phyloP scores from a whole-genome alignment of 2,113 vertebrate genomes.

The Cebidichthys violaceus region DNA sequence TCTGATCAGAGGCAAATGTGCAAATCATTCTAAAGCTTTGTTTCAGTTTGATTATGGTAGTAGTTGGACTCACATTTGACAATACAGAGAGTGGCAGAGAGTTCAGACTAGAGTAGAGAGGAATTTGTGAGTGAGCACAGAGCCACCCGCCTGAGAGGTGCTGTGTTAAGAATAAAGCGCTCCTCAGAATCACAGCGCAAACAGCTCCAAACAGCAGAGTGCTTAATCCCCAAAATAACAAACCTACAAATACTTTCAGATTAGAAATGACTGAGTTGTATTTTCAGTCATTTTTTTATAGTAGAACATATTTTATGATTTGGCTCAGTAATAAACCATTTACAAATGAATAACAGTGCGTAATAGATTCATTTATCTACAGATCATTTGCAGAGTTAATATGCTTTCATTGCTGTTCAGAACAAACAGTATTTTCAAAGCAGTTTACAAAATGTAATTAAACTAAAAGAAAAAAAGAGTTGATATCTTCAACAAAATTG shows the following conservation, averaged over 20 bases:
- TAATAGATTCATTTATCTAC: no score
- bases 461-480: neutral
- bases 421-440: neutral
- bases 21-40: conserved; percentile 2
- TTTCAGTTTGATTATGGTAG: neutral
- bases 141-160: conserved; percentile 11
- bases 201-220: neutral
- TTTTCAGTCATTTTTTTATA: neutral
- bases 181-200: neutral
- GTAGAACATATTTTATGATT: neutral
- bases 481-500: neutral
- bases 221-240: neutral
- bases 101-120: neutral
- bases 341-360: neutral
- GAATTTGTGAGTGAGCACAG: no score
- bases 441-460: neutral
- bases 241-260: neutral
- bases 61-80: neutral
- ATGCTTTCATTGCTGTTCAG: neutral
- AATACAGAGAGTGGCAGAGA: neutral
- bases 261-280: neutral
- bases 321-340: neutral
- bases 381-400: neutral
- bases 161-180: conserved; percentile 3
- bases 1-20: neutral